These are phyloP conservation scores for Tetrax tetrax DNA, from an alignment of 2,113 vertebrate genomes.

Conservation along the genomic window DNA sequence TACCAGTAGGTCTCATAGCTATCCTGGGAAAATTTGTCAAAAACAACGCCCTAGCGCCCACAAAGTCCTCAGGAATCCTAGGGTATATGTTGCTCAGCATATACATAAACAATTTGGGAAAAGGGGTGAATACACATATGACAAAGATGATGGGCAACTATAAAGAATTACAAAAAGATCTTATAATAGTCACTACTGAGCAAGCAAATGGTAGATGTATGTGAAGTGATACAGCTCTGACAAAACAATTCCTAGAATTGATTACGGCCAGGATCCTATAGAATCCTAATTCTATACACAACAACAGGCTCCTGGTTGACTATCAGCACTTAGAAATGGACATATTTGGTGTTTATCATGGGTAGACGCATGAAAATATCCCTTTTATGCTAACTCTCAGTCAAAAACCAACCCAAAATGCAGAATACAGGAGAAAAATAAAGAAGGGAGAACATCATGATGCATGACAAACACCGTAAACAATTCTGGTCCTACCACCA, in stretches of 20 bases:
- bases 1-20: background rate
- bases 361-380: background rate
- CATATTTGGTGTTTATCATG: background rate
- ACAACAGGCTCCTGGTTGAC: background rate
- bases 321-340: background rate
- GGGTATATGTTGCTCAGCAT: background rate
- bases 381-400: background rate
- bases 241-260: too few species aligned
- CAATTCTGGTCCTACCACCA: background rate
- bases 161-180: background rate
- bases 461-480: fast-evolving
- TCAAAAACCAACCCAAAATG: background rate
- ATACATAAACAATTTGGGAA: background rate
- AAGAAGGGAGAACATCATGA: background rate
- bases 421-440: background rate
- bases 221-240: background rate
- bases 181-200: background rate
- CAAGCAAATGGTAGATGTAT: background rate
- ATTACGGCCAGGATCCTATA: too few species aligned
- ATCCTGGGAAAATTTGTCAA: background rate
- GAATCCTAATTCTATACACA: background rate
- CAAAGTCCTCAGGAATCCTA: background rate
- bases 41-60: background rate
- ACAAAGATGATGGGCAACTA: background rate
- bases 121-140: background rate